A percentile compares a stretch with the other conserved stretches of the same genome.
Evolutionary conservation across 2,797 vertebrate species (phyloP).

Genomic region (Pseudopleuronectes americanus): DNA sequence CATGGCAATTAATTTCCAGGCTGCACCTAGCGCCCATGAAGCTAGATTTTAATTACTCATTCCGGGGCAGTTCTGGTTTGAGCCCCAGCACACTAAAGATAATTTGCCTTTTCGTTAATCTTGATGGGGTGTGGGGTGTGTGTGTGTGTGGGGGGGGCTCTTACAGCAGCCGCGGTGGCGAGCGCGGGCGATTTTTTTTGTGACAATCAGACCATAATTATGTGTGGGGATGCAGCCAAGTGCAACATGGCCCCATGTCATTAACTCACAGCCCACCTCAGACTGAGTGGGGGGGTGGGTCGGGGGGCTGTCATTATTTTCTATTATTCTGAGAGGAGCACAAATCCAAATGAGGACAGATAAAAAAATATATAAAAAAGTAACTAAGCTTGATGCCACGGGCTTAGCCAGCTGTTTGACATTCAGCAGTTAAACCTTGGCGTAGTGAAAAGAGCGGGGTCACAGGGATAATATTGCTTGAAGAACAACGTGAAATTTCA

Average conservation of each 20-base stretch:
- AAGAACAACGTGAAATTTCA: slow-evolving; percentile 80
- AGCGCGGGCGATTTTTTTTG: slow-evolving; percentile 71
- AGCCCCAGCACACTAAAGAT: slow-evolving; percentile 70
- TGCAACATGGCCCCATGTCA: slow-evolving; percentile 77
- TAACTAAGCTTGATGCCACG: slow-evolving; percentile 61
- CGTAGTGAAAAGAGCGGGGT: slow-evolving; percentile 70
- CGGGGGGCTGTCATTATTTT: slow-evolving; percentile 77
- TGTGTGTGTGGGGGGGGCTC: not conserved
- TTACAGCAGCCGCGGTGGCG: slow-evolving; percentile 47
- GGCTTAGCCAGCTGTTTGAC: slow-evolving; percentile 74
- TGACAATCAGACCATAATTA: slow-evolving; percentile 85
- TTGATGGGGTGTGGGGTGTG: slow-evolving; percentile 8
- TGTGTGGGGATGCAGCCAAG: slow-evolving; percentile 77
- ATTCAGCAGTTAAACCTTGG: slow-evolving; percentile 73
- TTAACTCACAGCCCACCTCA: slow-evolving; percentile 80
- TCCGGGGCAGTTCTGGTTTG: slow-evolving; percentile 75
- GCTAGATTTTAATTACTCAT: slow-evolving; percentile 83
- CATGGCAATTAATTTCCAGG: slow-evolving; percentile 71
- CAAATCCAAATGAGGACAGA: slow-evolving; percentile 72
- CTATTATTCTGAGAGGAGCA: slow-evolving; percentile 77
- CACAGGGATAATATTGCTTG: slow-evolving; percentile 75
- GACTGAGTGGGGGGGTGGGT: slow-evolving; percentile 64
- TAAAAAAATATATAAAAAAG: slow-evolving; percentile 41
- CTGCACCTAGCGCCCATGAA: slow-evolving; percentile 78
- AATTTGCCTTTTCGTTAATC: slow-evolving; percentile 75